Percentiles rank a stretch among this genome's conserved stretches.
Conservation (phyloP, 2,113 vertebrate genomes). For the Macheiramphus alcinus region DNA sequence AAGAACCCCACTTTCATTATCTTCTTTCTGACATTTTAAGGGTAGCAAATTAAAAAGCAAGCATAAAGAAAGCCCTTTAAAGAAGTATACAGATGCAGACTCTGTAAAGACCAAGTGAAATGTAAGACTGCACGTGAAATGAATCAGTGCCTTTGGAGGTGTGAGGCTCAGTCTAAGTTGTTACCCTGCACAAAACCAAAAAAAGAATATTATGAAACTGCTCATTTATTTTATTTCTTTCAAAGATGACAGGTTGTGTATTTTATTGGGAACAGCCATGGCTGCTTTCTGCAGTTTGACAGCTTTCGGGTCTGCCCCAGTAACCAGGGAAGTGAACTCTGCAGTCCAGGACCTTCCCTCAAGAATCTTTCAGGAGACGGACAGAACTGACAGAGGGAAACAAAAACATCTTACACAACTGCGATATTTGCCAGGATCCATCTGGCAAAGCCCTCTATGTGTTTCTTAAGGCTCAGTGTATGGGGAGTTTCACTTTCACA, state of each 20-base stretch:
- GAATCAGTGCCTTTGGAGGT: conserved; percentile 51
- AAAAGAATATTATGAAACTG: conserved; percentile 47
- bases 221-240: conserved; percentile 38
- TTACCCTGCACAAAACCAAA: conserved; percentile 28
- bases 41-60: neutral
- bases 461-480: neutral
- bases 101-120: neutral
- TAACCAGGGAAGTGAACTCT: neutral
- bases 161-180: conserved; percentile 13
- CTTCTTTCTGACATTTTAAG: conserved; percentile 40
- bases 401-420: neutral
- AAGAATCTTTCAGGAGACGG: neutral
- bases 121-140: conserved; percentile 27
- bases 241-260: conserved; percentile 14
- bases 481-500: neutral
- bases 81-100: neutral
- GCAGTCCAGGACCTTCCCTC: neutral
- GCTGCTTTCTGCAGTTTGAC: neutral
- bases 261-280: neutral
- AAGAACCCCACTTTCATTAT: conserved; percentile 24
- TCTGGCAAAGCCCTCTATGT: neutral
- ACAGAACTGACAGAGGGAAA: neutral
- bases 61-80: neutral
- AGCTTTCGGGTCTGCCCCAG: neutral
- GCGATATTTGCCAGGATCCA: neutral